Percentiles rank a stretch among this genome's conserved stretches.
Evolutionary conservation across 2,113 vertebrate genomes (phyloP).

Genomic region (Tyto alba): DNA sequence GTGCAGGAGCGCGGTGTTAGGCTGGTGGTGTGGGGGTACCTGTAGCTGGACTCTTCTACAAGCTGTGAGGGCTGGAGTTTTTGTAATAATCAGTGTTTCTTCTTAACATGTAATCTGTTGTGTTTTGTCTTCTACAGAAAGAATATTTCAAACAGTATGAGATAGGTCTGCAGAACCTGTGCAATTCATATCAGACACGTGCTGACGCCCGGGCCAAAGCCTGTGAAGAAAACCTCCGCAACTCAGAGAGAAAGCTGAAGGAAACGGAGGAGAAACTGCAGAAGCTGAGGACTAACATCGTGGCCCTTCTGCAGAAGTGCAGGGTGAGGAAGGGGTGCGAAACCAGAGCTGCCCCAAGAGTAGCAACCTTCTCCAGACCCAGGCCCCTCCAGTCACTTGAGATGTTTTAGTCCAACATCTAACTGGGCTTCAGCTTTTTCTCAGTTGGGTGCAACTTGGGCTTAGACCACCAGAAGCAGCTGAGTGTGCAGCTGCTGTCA

Average conservation of each 20-base stretch:
- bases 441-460: not conserved
- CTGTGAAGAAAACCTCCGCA: conserved; percentile 87
- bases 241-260: conserved; percentile 79
- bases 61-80: not conserved
- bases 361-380: not conserved
- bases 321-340: conserved; percentile 51
- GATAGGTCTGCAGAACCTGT: conserved; percentile 91
- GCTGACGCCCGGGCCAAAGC: conserved; percentile 89
- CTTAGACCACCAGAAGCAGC: not conserved
- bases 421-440: not conserved
- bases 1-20: accelerated
- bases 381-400: not conserved
- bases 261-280: conserved; percentile 94
- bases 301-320: conserved; percentile 94
- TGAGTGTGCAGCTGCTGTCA: not conserved
- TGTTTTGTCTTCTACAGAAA: conserved; percentile 74
- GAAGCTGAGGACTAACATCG: conserved; percentile 94
- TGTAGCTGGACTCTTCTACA: not conserved
- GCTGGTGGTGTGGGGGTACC: accelerated
- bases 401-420: not conserved
- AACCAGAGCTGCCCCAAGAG: not conserved
- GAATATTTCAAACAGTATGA: conserved; percentile 98
- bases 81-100: not conserved
- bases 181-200: conserved; percentile 92
- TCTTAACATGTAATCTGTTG: accelerated